These are phyloP conservation scores for Didymodactylos carnosus DNA, from an alignment of 2,888 invertebrate species.

Conservation along the genomic window DNA sequence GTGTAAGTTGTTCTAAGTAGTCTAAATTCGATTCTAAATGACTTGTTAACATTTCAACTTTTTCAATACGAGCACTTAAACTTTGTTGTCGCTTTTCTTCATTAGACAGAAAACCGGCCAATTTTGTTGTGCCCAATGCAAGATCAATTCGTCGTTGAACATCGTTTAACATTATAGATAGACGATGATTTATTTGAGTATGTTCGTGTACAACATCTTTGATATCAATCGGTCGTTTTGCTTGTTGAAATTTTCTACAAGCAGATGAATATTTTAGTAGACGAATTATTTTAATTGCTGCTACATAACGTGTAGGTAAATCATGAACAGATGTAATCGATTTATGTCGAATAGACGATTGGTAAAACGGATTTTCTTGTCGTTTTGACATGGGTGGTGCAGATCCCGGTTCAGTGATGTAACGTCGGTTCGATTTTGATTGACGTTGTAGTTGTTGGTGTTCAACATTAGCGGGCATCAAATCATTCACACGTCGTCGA, in stretches of 20 bases:
- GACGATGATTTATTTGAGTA: neutral
- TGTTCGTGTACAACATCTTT: neutral
- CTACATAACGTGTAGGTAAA: neutral
- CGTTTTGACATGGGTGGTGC: neutral
- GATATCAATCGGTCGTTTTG: neutral
- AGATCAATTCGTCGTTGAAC: neutral
- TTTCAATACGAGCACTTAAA: neutral
- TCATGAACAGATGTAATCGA: neutral
- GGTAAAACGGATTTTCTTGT: neutral
- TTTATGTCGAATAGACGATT: neutral
- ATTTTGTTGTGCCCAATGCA: neutral
- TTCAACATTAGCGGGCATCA: too few species aligned
- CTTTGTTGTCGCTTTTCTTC: neutral
- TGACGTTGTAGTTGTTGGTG: too few species aligned
- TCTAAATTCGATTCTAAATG: neutral
- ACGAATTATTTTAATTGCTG: neutral
- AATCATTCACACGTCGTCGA: neutral
- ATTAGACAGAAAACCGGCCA: neutral
- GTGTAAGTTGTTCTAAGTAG: neutral
- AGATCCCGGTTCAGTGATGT: too few species aligned
- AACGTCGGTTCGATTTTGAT: too few species aligned
- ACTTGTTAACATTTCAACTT: neutral
- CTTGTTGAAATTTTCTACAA: neutral
- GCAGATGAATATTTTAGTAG: neutral
- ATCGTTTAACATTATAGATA: neutral